Base-by-base conservation (phyloP, 1,140 invertebrate genomes). In the Dendrolimus punctatus region DNA sequence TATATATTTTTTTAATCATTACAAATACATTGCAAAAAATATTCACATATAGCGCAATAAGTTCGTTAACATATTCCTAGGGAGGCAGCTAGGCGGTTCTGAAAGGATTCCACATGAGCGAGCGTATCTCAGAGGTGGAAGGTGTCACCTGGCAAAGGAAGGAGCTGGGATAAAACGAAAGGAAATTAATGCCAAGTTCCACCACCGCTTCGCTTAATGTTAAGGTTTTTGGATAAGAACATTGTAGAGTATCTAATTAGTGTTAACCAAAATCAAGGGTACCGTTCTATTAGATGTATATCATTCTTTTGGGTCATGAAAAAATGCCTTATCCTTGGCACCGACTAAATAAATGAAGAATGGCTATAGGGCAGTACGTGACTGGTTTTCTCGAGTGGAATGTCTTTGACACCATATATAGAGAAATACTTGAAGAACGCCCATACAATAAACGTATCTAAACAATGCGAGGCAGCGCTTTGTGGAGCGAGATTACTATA, bases 21-120 rank as follows among this genome's bases (percentile, higher is more conserved):
- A 36, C 7, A 10, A 41, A 55, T 48, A 10, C 44, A 56, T 51
- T 55, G 23, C 23, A 23, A 23, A 23, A 23, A 23, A 23, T 23
- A 23, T 23, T 23, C 23, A 23, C 1, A 23, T 2, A 23, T 23
- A 23, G 23, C 23, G 1, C 23, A 23, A 23, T 23, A 23, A 23
- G 1, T 23, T 23, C 23, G 67, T 72, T 60, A 53, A 68, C 50
- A 61, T 70, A 57, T 68, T 75, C 69, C 64, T 60, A 47, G 44
- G 48, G 72, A 86, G 83, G 83, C 83, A 86, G 83, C 83, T 86
- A 65, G 80, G 80, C 83, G 80, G 71, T 76, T 86, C 80, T 55
- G 65, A 57, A 55, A 58, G 38, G 80, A 86, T 83, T 79, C 75
- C 80, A 86, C 83, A 51, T 86, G 71, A 86, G 73, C 45, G 66